Conservation (phyloP, 2,113 vertebrate genomes). For the Urocitellus parryii region DNA sequence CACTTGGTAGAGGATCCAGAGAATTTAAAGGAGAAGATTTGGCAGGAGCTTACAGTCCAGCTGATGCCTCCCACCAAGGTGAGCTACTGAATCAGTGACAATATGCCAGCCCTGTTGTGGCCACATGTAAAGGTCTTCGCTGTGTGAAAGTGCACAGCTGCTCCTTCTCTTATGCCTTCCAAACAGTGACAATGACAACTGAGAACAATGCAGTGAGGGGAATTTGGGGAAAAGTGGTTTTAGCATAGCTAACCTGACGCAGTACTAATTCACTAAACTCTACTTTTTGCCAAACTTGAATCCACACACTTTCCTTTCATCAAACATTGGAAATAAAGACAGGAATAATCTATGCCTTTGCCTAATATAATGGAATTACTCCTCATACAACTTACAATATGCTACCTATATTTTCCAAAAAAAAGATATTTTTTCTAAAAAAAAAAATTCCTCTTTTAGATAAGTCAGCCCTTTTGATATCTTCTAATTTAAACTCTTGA, state of each 20-base stretch:
- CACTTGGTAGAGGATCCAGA: background rate
- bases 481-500: background rate
- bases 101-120: background rate
- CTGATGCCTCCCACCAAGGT: background rate
- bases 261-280: background rate
- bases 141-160: background rate
- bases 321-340: background rate
- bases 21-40: background rate
- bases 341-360: background rate
- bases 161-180: background rate
- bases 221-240: background rate
- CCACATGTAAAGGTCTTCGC: background rate
- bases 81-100: background rate
- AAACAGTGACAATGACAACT: background rate
- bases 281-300: background rate
- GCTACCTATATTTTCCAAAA: background rate
- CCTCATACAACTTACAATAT: background rate
- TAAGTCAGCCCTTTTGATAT: background rate
- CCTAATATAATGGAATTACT: background rate
- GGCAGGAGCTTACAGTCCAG: background rate
- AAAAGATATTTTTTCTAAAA: background rate
- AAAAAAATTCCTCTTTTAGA: background rate
- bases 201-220: background rate
- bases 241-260: background rate
- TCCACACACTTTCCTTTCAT: background rate